Percentiles rank a stretch among this genome's conserved stretches.
Evolutionary conservation across 2,888 invertebrate species (phyloP).

Genomic region (Antitype chi): DNA sequence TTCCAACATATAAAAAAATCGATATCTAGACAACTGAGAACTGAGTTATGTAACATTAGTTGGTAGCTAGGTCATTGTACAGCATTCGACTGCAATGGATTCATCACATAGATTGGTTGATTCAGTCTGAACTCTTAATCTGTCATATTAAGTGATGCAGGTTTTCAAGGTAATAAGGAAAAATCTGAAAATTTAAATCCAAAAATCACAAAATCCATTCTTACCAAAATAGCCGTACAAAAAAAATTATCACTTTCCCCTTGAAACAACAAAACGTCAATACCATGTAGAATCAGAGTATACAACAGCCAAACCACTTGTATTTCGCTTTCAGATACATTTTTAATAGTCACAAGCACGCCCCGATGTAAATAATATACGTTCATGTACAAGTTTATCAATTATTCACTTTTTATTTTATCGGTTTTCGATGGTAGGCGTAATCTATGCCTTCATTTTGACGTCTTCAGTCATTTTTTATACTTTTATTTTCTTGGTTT

Average conservation of each 20-base stretch:
- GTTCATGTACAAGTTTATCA: slow-evolving; percentile 58
- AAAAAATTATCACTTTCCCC: slow-evolving; percentile 49
- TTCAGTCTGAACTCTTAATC: slow-evolving; percentile 26
- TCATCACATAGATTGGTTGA: neutral
- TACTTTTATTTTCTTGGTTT: slow-evolving; percentile 45
- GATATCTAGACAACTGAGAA: neutral
- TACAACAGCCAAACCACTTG: slow-evolving; percentile 45
- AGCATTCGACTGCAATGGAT: neutral
- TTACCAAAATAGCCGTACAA: slow-evolving; percentile 59
- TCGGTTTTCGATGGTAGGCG: slow-evolving; percentile 41
- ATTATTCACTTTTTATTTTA: slow-evolving; percentile 56
- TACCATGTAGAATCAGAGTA: slow-evolving; percentile 50
- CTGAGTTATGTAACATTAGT: neutral
- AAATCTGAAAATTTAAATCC: slow-evolving; percentile 20
- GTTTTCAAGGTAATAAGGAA: slow-evolving; percentile 2
- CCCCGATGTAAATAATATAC: slow-evolving; percentile 40
- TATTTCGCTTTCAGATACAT: slow-evolving; percentile 60
- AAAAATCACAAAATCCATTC: slow-evolving; percentile 24
- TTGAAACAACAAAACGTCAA: slow-evolving; percentile 59
- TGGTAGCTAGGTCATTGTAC: neutral
- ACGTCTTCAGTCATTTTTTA: slow-evolving; percentile 57
- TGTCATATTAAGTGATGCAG: neutral
- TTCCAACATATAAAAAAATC: slow-evolving; percentile 19
- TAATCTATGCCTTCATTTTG: slow-evolving; percentile 56
- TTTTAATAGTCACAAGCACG: slow-evolving; percentile 43